Evolutionary conservation across 2,888 invertebrate genomes (phyloP), one percentile per base, ranked within the genome.

Genomic region (Gortyna flavago): DNA sequence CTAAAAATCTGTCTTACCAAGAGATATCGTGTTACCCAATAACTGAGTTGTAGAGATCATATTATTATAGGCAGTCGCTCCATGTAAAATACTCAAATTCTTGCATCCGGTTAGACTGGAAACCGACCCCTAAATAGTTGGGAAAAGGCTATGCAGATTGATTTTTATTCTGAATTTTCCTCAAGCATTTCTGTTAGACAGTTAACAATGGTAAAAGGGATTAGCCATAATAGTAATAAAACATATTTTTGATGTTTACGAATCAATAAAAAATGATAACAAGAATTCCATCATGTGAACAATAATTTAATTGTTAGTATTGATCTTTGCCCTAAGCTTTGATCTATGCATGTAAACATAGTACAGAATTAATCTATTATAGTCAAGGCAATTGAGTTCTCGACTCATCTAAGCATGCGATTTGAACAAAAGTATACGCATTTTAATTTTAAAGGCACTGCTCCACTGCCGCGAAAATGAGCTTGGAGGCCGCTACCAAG

Each of bases 311-410:
- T 80, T 59, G 48, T 82, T 69, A 35, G 51, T n/a, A 54, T 69
- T 59, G 68, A 83, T 69, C 77, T 69, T 35, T 59, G 68, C 41
- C 59, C 16, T 69, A 44, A 65, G 64, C 83, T 59, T 59, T 77
- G 64, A 51, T 35, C 18, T 29, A 35, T 29, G 41, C 32, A 75
- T n/a, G 32, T 64, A 51, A 57, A 16, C 48, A 48, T 8, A 41
- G 11, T 59, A 65, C 51, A 69, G 0, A 76, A 68, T 76, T 59
- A 82, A 65, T 81, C 48, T 41, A 35, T 76, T 82, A 25, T 1
- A 48, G 3, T 48, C 25, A 44, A 57, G 1, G 7, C 44, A n/a
- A 74, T 25, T 51, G 51, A 16, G 4, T 41, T n/a, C 13, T 57
- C n/a, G 38, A 41, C 48, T 51, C 51, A 73, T 9, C 35, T 41